Base-by-base conservation (phyloP, 2,797 vertebrate genomes). In the Spea hammondii region DNA sequence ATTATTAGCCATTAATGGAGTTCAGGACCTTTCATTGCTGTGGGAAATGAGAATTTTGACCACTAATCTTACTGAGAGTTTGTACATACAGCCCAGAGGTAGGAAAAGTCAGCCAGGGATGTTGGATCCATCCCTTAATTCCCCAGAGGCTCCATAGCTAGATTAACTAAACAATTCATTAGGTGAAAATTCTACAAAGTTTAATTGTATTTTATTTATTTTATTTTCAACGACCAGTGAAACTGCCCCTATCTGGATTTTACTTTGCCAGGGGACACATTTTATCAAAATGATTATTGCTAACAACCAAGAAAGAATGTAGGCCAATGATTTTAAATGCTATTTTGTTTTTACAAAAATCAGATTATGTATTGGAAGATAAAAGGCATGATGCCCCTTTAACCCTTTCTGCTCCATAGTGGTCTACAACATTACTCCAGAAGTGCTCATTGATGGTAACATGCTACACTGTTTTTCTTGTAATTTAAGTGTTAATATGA, bases 1-100 rank as follows among this genome's bases (percentile, higher is more conserved):
- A 96, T 96, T 95, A 95, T 95, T 95, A 94, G 89, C 90, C 92
- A 94, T 95, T 96, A 95, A 96, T 96, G 94, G 94, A 91, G 93
- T 95, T 95, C 93, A 93, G 89, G 94, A 95, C 94, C 94, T 93
- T 91, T 90, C 77, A 84, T 55, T 87, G 92, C 89, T 87, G 8
- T 89, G 92, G 92, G 92, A 94, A 94, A 93, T 89, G 90, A 87
- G 90, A 90, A 93, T 84, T 88, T 86, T 93, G 92, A 92, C 90
- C 92, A 85, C 90, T 91, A 91, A 91, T 91, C 90, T 91, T 89
- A 53, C 84, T 88, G 84, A 88, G 84, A 89, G 90, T 71, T 87
- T 84, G 84, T 5, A 49, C 14, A 14, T 84, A 68, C 89, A 87
- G 91, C 88, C 90, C 79, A 86, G 82, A 82, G 84, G 84, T 0